These are phyloP conservation scores for Oncorhynchus tshawytscha DNA, from an alignment of 2,113 vertebrate species.

Conservation along the genomic window DNA sequence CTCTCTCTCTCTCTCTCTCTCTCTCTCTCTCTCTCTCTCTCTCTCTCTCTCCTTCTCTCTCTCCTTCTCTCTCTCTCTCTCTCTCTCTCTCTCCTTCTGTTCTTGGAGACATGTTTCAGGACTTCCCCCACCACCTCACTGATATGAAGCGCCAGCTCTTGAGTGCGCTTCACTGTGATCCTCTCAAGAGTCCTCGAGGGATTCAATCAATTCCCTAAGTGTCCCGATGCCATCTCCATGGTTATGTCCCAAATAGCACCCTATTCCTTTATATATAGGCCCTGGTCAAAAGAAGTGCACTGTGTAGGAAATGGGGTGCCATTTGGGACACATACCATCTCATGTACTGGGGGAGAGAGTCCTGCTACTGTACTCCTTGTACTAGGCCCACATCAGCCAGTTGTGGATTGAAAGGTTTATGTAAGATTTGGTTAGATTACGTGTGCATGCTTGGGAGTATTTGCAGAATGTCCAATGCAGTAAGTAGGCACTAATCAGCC, in stretches of 20 bases:
- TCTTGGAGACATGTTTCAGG: neutral
- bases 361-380: neutral
- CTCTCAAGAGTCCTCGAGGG: conserved; percentile 15
- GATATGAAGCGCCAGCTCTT: neutral
- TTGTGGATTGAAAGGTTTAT: neutral
- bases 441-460: too few relatives aligned
- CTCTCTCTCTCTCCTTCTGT: neutral
- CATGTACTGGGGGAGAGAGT: neutral
- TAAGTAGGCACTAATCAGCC: too few relatives aligned
- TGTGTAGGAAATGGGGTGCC: too few relatives aligned
- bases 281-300: neutral
- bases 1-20: neutral
- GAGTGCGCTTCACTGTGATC: conserved; percentile 12
- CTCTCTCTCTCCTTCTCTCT: neutral
- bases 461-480: too few relatives aligned
- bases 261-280: neutral
- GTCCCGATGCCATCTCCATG: neutral
- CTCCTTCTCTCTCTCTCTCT: neutral
- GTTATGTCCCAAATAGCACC: neutral
- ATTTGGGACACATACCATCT: too few relatives aligned
- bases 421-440: too few relatives aligned
- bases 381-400: neutral
- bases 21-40: neutral
- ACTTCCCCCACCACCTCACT: neutral
- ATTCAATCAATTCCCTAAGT: conserved; percentile 17